Conservation (phyloP, 2,113 vertebrate genomes). For the Microcebus ravelobensis region DNA sequence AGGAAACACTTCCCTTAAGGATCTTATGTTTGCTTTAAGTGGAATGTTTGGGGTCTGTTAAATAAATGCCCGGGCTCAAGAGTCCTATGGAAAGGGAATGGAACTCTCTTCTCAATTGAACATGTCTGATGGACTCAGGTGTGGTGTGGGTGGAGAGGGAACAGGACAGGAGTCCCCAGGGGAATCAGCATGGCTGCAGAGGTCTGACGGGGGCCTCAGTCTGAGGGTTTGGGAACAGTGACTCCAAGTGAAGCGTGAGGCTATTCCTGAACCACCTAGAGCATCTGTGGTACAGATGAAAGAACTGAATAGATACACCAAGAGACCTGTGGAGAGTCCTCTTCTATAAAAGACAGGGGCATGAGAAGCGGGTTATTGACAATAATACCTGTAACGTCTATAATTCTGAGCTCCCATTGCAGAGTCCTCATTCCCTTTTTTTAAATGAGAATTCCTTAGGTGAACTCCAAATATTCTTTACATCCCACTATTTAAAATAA, state of each 20-base stretch:
- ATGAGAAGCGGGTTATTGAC: neutral
- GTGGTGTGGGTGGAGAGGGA: neutral
- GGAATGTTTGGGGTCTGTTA: neutral
- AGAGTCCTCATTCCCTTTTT: neutral
- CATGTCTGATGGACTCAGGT: neutral
- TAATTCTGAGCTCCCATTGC: neutral
- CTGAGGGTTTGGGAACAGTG: neutral
- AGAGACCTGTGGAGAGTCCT: too few relatives aligned
- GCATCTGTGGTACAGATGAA: neutral
- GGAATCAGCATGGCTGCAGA: neutral
- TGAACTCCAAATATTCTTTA: neutral
- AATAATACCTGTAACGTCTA: neutral
- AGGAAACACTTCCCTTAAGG: neutral
- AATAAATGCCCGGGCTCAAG: neutral
- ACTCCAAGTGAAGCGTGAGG: neutral
- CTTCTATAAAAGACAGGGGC: neutral
- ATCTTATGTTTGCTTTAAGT: conserved; percentile 27
- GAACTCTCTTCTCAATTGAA: neutral
- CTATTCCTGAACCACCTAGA: neutral
- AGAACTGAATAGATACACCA: neutral
- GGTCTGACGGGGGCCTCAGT: neutral
- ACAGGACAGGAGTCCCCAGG: neutral
- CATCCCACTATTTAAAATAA: neutral
- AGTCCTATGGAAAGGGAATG: neutral
- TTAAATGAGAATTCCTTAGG: neutral